These are phyloP conservation scores for Scaptomyza tumidula DNA, from an alignment of 2,888 invertebrate species.

Conservation along the genomic window DNA sequence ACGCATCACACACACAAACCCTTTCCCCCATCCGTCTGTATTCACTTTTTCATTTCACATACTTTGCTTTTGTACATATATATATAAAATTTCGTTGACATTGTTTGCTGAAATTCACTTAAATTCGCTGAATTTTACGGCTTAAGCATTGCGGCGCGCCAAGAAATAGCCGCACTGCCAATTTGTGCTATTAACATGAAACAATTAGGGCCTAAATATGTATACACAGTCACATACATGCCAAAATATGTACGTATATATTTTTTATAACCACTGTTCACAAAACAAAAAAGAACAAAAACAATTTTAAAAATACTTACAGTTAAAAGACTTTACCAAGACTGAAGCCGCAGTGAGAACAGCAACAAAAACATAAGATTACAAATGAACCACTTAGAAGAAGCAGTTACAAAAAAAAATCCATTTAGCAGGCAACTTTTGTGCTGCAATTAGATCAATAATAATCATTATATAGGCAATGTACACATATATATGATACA, in stretches of 20 bases:
- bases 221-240: slow-evolving; percentile 33
- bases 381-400: slow-evolving; percentile 1
- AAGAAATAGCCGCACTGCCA: slow-evolving; percentile 66
- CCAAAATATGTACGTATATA: slow-evolving; percentile 48
- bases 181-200: slow-evolving; percentile 52
- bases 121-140: slow-evolving; percentile 48
- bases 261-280: slow-evolving; percentile 68
- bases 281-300: slow-evolving; percentile 38
- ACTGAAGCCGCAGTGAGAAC: slow-evolving; percentile 69
- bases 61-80: slow-evolving; percentile 61
- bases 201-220: slow-evolving; percentile 56
- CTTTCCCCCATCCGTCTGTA: not conserved
- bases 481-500: slow-evolving; percentile 41
- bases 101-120: slow-evolving; percentile 64
- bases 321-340: slow-evolving; percentile 74
- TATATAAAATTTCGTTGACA: slow-evolving; percentile 47
- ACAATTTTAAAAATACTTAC: slow-evolving; percentile 38
- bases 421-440: no score
- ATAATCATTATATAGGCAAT: slow-evolving; percentile 33
- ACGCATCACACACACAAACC: not conserved
- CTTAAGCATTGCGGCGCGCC: slow-evolving; percentile 63
- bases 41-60: not conserved
- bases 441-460: not conserved
- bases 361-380: slow-evolving; percentile 37
- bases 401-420: slow-evolving; percentile 36